Evolutionary conservation across 2,888 invertebrate species (phyloP).

Genomic region (Nasonia oneida): DNA sequence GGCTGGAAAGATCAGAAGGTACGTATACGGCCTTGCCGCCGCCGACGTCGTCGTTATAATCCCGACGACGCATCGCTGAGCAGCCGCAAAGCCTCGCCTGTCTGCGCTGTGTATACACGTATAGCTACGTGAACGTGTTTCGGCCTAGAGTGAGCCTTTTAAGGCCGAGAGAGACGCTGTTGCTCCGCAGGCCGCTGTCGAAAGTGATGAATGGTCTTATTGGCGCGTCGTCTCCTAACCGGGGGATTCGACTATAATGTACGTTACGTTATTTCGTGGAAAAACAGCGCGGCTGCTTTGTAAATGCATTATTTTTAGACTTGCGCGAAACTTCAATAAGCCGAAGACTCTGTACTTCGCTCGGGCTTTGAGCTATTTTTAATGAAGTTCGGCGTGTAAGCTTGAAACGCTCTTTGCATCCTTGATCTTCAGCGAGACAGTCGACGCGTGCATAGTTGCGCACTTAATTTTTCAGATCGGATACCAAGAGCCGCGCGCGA

Average conservation of each 20-base stretch:
- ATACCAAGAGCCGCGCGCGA: too few relatives aligned
- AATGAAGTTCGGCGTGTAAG: neutral
- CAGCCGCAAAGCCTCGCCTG: neutral
- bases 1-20: slow-evolving; percentile 92
- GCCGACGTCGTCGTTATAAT: neutral
- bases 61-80: neutral
- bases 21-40: slow-evolving; percentile 31
- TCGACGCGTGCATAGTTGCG: too few relatives aligned
- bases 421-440: too few relatives aligned
- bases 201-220: slow-evolving; percentile 4
- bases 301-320: too few relatives aligned
- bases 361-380: neutral
- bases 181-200: neutral
- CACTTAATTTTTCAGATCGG: too few relatives aligned
- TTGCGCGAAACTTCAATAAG: neutral
- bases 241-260: too few relatives aligned
- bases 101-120: neutral
- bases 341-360: neutral
- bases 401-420: neutral
- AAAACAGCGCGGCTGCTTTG: too few relatives aligned
- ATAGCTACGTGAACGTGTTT: neutral
- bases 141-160: slow-evolving; percentile 9
- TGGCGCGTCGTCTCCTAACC: neutral
- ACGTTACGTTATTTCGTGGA: too few relatives aligned
- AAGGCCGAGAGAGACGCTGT: neutral